Evolutionary conservation across 2,797 vertebrate species (phyloP).

Genomic region (Sebastolobus altivelis): DNA sequence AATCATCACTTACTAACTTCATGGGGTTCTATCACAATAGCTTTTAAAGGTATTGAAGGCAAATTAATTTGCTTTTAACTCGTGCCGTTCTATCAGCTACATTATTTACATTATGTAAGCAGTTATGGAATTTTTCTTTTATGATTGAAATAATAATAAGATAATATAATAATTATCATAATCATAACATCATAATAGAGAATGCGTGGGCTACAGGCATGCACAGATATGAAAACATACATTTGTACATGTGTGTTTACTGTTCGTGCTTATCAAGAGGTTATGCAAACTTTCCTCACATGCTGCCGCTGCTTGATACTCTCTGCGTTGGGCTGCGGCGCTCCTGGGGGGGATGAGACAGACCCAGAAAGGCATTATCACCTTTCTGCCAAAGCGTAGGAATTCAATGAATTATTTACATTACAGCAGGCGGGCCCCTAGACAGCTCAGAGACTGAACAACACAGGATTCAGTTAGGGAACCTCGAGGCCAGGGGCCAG

Average conservation of each 20-base stretch:
- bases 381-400: conserved; percentile 78
- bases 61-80: neutral
- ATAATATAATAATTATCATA: too few species aligned
- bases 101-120: neutral
- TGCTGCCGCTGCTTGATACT: conserved; percentile 40
- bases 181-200: neutral
- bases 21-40: neutral
- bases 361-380: conserved; percentile 82
- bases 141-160: too few species aligned
- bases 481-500: conserved; percentile 67
- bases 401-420: conserved; percentile 83
- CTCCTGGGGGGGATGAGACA: conserved; percentile 70
- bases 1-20: neutral
- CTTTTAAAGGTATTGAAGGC: too few species aligned
- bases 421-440: conserved; percentile 61
- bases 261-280: conserved; percentile 44
- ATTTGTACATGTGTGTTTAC: conserved; percentile 34
- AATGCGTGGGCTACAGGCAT: neutral
- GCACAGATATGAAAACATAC: neutral
- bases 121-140: neutral
- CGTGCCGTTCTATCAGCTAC: neutral
- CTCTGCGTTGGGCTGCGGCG: conserved; percentile 42
- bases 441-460: conserved; percentile 61
- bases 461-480: conserved; percentile 71
- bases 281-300: conserved; percentile 62